A percentile compares a stretch with the other conserved stretches of the same genome.
Evolutionary conservation across 2,888 invertebrate species (phyloP).

Genomic region (Lymantria monacha): DNA sequence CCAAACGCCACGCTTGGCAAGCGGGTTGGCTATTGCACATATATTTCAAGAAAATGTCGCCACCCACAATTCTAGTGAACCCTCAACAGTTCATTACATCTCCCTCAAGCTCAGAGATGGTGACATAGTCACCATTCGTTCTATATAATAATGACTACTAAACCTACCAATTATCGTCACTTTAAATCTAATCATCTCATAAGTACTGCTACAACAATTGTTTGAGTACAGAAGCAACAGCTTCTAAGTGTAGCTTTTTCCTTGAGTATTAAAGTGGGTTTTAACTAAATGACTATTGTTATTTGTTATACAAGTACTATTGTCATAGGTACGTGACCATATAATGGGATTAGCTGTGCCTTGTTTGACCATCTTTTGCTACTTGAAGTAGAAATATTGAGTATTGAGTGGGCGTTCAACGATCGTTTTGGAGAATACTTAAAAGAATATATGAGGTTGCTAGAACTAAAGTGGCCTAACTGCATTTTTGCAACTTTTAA

Average conservation of each 20-base stretch:
- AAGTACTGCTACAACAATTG: background rate
- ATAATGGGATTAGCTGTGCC: background rate
- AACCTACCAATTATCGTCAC: background rate
- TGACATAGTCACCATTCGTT: too few relatives aligned
- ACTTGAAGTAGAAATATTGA: background rate
- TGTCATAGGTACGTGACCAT: slow-evolving; percentile 1
- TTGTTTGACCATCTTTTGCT: background rate
- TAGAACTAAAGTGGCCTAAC: too few relatives aligned
- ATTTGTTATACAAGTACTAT: background rate
- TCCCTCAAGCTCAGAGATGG: too few relatives aligned
- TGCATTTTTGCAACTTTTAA: too few relatives aligned
- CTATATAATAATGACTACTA: too few relatives aligned
- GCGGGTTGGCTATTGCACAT: too few relatives aligned
- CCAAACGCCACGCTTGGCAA: too few relatives aligned
- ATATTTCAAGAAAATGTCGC: too few relatives aligned
- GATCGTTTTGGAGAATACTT: background rate
- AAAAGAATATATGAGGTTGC: too few relatives aligned
- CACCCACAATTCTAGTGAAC: too few relatives aligned
- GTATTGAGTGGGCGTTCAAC: background rate
- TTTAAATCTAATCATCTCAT: background rate
- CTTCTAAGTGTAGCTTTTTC: background rate
- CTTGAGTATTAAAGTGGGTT: background rate
- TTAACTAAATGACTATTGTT: slow-evolving; percentile 3
- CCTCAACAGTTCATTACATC: too few relatives aligned
- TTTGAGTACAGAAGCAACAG: background rate